Percentiles rank a stretch among this genome's conserved stretches.
Conservation (phyloP, 2,113 vertebrate species). For the Gavialis gangeticus region DNA sequence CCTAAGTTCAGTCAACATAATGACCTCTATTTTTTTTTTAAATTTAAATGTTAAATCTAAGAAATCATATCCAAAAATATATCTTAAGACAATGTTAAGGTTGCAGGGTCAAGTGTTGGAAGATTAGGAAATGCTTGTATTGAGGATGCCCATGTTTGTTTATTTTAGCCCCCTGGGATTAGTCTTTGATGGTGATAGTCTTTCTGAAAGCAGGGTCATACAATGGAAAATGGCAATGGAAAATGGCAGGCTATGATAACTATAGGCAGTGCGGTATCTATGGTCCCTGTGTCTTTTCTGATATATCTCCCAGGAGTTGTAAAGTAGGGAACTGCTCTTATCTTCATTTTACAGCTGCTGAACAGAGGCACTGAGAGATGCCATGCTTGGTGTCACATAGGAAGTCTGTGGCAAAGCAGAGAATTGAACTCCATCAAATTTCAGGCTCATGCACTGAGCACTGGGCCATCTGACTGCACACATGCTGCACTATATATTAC, state of each 20-base stretch:
- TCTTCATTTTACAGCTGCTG: neutral
- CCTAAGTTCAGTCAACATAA: neutral
- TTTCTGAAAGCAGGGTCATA: neutral
- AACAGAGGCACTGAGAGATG: neutral
- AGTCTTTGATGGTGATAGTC: neutral
- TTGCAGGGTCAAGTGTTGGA: neutral
- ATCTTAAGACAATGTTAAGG: neutral
- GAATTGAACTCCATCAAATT: neutral
- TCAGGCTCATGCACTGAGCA: neutral
- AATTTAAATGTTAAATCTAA: neutral
- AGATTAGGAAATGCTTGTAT: neutral
- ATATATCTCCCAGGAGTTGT: neutral
- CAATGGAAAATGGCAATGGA: neutral
- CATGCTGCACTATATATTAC: neutral
- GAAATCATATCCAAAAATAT: neutral
- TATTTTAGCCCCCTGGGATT: neutral
- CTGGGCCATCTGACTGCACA: neutral
- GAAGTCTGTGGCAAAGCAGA: neutral
- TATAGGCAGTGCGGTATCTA: neutral
- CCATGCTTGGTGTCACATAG: neutral
- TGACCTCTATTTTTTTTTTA: neutral
- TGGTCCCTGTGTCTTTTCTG: too few relatives aligned
- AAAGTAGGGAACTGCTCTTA: neutral
- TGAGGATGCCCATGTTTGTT: neutral
- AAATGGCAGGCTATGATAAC: neutral